Conservation (phyloP, 1,140 invertebrate genomes). For the Physella acuta region DNA sequence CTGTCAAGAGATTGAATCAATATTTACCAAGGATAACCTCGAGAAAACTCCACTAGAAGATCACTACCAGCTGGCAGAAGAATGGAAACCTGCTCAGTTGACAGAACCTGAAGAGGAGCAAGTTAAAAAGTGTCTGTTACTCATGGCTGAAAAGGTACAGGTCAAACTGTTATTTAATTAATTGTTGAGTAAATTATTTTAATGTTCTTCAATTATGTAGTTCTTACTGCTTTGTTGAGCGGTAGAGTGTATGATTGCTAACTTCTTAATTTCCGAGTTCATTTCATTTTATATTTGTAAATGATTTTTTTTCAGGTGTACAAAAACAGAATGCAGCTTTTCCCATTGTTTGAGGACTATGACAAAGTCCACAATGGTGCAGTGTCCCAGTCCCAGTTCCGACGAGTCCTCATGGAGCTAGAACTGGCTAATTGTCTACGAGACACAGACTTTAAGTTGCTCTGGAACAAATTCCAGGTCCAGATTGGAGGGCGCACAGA, state of each 20-base stretch:
- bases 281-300: too few species aligned
- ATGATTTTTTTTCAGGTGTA: conserved; percentile 40
- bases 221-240: too few species aligned
- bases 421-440: conserved; percentile 50
- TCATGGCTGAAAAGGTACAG: conserved; percentile 52
- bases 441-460: conserved; percentile 48
- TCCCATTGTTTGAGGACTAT: conserved; percentile 60
- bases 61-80: conserved; percentile 50
- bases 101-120: conserved; percentile 36
- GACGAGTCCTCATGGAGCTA: conserved; percentile 56
- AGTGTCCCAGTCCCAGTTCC: conserved; percentile 57
- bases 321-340: conserved; percentile 56
- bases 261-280: too few species aligned
- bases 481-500: conserved; percentile 54
- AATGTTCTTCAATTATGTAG: too few species aligned
- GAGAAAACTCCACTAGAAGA: conserved; percentile 57
- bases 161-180: too few species aligned
- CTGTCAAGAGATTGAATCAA: conserved; percentile 57
- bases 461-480: conserved; percentile 55
- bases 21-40: conserved; percentile 58
- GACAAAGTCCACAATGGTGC: conserved; percentile 57
- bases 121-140: conserved; percentile 42
- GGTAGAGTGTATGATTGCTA: too few species aligned
- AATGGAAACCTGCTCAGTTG: conserved; percentile 49
- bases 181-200: too few species aligned